phyloP scores from a whole-genome alignment of 1,140 invertebrate genomes.

The Tetramorium alpestre region DNA sequence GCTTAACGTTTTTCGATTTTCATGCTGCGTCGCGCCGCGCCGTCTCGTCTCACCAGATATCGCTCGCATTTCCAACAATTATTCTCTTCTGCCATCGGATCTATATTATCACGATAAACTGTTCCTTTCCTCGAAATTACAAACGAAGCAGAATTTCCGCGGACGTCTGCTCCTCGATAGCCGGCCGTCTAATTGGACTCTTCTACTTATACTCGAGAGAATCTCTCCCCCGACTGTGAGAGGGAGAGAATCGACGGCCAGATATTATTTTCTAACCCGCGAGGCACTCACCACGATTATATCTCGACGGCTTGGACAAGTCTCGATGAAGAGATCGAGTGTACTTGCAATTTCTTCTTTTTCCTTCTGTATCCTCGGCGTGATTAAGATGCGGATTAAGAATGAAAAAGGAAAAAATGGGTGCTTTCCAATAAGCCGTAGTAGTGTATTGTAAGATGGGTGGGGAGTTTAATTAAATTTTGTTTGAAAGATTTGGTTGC shows the following conservation, averaged over 20 bases:
- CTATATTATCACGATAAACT: constrained; percentile 32
- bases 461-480: too few relatives aligned
- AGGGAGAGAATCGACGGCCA: background rate
- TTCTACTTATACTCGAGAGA: constrained; percentile 24
- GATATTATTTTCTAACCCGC: constrained; percentile 56
- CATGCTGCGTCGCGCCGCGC: too few relatives aligned
- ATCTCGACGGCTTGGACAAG: background rate
- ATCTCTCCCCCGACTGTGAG: background rate
- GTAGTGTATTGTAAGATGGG: too few relatives aligned
- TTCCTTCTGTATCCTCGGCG: background rate
- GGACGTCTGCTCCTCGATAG: background rate
- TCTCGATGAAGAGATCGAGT: constrained; percentile 14
- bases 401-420: background rate
- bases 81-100: background rate
- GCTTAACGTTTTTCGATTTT: background rate
- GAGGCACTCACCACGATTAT: background rate
- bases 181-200: constrained; percentile 34
- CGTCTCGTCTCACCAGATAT: background rate
- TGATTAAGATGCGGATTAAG: background rate
- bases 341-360: background rate
- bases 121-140: constrained; percentile 5
- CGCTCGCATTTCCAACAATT: background rate
- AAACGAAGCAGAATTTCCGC: background rate
- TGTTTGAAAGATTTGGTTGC: too few relatives aligned
- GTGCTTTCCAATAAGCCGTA: background rate